Conservation (phyloP, 1,140 invertebrate species). For the Nasonia vitripennis region DNA sequence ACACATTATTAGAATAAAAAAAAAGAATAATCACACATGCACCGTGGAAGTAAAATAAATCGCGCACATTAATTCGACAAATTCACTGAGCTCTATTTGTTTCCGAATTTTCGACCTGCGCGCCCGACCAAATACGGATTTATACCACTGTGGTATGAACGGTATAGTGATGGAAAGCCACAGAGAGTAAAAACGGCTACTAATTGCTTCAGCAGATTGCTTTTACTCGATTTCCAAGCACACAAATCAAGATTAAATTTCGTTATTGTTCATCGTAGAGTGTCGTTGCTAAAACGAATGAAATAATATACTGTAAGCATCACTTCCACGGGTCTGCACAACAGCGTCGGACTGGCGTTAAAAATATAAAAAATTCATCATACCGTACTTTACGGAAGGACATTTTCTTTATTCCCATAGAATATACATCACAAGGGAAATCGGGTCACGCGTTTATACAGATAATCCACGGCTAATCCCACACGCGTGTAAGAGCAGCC, state of each 20-base stretch:
- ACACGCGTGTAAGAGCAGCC: not conserved
- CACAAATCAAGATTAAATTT: too few species aligned
- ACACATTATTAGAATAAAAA: too few species aligned
- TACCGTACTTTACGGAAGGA: not conserved
- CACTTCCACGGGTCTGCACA: too few species aligned
- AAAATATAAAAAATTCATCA: too few species aligned
- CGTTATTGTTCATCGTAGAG: too few species aligned
- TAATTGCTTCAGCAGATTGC: not conserved
- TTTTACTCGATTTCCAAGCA: too few species aligned
- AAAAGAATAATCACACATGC: too few species aligned
- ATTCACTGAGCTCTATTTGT: not conserved
- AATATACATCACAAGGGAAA: not conserved
- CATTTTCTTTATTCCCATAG: not conserved
- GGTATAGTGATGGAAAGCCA: not conserved
- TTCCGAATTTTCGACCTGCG: too few species aligned
- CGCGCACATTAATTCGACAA: not conserved
- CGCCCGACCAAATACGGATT: not conserved
- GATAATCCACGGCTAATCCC: conserved; percentile 1
- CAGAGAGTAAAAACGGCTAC: not conserved
- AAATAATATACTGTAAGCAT: too few species aligned
- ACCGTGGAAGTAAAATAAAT: not conserved
- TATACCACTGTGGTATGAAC: not conserved
- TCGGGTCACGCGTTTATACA: not conserved
- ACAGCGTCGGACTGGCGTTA: too few species aligned
- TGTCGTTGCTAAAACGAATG: too few species aligned